Conservation (phyloP, 2,797 vertebrate genomes). For the Graptemys geographica region DNA sequence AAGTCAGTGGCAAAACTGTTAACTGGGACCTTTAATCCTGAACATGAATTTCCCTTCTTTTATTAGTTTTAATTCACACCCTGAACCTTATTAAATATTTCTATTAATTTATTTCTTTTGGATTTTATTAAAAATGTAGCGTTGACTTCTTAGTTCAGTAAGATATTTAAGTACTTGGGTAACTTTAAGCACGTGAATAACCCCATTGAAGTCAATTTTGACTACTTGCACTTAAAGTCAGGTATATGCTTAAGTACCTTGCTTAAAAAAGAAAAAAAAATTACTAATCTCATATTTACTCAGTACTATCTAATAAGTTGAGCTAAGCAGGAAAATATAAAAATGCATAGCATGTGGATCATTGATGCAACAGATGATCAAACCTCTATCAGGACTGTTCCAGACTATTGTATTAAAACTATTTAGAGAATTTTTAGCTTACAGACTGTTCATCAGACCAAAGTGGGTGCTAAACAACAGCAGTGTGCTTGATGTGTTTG, state of each 20-base stretch:
- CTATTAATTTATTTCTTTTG: background rate
- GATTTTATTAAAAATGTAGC: background rate
- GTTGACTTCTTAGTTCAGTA: background rate
- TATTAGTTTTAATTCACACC: background rate
- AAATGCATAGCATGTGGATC: slow-evolving; percentile 52
- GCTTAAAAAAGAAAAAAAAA: background rate
- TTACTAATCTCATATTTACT: slow-evolving; percentile 59
- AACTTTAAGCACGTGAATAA: background rate
- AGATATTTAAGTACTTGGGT: background rate
- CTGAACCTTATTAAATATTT: background rate
- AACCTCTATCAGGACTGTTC: slow-evolving; percentile 60
- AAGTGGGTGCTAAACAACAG: background rate
- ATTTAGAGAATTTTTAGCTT: slow-evolving; percentile 40
- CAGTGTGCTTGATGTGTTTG: background rate
- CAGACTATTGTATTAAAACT: slow-evolving; percentile 37
- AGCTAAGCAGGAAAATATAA: slow-evolving; percentile 66
- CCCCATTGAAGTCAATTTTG: background rate
- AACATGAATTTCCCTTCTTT: background rate
- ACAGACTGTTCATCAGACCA: slow-evolving; percentile 45
- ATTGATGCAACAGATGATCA: slow-evolving; percentile 55
- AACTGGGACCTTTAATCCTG: background rate
- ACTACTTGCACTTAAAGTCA: slow-evolving; percentile 4
- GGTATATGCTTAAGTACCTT: background rate
- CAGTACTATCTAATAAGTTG: slow-evolving; percentile 53
- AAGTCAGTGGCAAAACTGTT: background rate